Evolutionary conservation across 1,140 invertebrate genomes (phyloP), one percentile per base, ranked within the genome.

Genomic region (Drosophila aff.): DNA sequence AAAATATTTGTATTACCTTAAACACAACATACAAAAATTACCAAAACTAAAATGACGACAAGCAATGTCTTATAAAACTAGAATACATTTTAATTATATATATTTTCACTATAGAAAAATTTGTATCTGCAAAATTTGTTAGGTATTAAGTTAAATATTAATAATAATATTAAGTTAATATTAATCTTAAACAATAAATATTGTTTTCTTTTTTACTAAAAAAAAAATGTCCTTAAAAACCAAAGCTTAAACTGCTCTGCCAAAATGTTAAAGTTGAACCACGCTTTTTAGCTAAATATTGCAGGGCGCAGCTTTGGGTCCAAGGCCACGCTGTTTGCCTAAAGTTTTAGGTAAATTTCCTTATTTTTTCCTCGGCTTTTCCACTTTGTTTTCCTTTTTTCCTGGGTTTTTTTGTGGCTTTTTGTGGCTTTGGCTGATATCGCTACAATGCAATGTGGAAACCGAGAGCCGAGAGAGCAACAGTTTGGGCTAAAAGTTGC

Each of bases 301-400:
- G 18, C 41, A 26, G 47, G 28, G 36, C 55, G 40, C 18, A 66
- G 41, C 47, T 61, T 62, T 44, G 57, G 21, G 53, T 5, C 66
- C 72, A 76, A 50, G 36, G 69, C 38, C 62, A 52, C 23, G 38
- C 66, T 83, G 83, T 86, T 86, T 86, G 61, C 83, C 68, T 64
- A 71, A 86, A 86, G 84, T 86, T 86, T 86, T 74, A 89, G 81
- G 84, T 68, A 89, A 86, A 86, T 77, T 86, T 89, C 62, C 49
- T 41, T 18, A 58, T 47, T 60, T 75, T 63, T 66, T 62, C 36
- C 15, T n/a, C 33, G 13, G 43, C 7, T 64, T 62, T 66, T 11
- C 11, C 21, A 26, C 13, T n/a, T 46, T 52, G 62, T 67, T 65
- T 60, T 59, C 18, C 33, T 66, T 67, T 75, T 67, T 59, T 59